phyloP scores from a whole-genome alignment of 2,113 vertebrate species.

The Rafetus swinhoei region DNA sequence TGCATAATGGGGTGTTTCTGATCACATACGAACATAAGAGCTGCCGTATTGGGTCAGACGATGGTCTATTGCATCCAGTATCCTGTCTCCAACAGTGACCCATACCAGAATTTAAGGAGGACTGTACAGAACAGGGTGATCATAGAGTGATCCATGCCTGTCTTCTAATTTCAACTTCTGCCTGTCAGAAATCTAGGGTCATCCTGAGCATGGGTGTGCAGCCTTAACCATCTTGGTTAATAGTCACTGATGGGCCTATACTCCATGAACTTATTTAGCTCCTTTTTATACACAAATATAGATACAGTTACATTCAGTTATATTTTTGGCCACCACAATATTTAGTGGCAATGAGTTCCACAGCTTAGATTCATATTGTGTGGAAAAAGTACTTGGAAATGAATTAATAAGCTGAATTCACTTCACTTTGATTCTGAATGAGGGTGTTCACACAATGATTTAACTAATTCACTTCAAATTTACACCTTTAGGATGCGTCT shows the following conservation, averaged over 20 bases:
- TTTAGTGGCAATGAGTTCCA: not conserved
- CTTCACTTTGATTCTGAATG: not conserved
- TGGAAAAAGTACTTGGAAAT: not conserved
- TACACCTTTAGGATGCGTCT: not conserved
- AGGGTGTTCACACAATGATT: not conserved
- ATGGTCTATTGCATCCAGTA: not conserved
- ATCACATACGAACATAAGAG: not conserved
- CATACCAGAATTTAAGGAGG: not conserved
- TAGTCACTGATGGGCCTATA: not conserved
- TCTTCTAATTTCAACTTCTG: not conserved
- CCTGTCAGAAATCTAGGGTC: not conserved
- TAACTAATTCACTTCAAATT: not conserved
- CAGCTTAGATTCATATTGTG: not conserved
- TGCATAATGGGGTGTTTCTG: not conserved
- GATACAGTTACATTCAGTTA: not conserved
- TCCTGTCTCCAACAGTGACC: not conserved
- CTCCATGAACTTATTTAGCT: not conserved
- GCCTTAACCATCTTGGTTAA: not conserved
- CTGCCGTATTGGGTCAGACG: not conserved
- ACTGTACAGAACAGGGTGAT: not conserved
- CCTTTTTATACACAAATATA: too few species aligned
- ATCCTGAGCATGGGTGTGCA: not conserved
- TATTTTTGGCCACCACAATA: not conserved
- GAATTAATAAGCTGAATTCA: not conserved
- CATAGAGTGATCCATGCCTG: not conserved